phyloP scores from a whole-genome alignment of 2,113 vertebrate genomes.

The Calyptommatus sinebrachiatus region DNA sequence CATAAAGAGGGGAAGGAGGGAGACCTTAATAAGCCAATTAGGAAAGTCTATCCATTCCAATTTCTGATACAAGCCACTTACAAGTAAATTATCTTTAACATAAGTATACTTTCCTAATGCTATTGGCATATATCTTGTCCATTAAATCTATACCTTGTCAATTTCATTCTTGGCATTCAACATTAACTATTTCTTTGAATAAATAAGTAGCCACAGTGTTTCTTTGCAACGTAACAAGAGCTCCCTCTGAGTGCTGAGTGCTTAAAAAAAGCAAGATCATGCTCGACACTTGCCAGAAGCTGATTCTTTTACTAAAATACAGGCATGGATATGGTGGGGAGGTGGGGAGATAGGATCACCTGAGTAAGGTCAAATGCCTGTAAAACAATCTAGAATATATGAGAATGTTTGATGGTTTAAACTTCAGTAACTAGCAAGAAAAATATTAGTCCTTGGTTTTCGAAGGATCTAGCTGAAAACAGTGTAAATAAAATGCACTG shows the following conservation, averaged over 20 bases:
- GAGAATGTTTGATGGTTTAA: not conserved
- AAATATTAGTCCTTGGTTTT: not conserved
- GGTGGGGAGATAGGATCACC: not conserved
- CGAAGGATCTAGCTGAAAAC: not conserved
- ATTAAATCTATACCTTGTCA: not conserved
- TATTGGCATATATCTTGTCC: not conserved
- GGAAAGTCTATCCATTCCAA: not conserved
- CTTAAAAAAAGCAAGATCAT: not conserved
- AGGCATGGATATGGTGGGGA: not conserved
- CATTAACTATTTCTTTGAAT: not conserved
- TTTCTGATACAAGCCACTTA: not conserved
- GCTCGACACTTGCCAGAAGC: not conserved
- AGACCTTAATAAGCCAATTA: not conserved
- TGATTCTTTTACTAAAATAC: slow-evolving; percentile 15
- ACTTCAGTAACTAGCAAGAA: not conserved
- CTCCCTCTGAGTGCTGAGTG: slow-evolving; percentile 17
- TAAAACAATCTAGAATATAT: not conserved
- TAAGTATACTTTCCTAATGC: not conserved
- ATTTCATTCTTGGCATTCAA: not conserved
- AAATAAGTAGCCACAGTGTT: not conserved
- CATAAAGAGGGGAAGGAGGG: no score
- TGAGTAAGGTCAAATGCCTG: not conserved
- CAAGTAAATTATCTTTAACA: not conserved
- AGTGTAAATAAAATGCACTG: not conserved
- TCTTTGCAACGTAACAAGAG: slow-evolving; percentile 19